Conservation (phyloP, 2,797 vertebrate genomes). For the Philypnodon macrostomus region DNA sequence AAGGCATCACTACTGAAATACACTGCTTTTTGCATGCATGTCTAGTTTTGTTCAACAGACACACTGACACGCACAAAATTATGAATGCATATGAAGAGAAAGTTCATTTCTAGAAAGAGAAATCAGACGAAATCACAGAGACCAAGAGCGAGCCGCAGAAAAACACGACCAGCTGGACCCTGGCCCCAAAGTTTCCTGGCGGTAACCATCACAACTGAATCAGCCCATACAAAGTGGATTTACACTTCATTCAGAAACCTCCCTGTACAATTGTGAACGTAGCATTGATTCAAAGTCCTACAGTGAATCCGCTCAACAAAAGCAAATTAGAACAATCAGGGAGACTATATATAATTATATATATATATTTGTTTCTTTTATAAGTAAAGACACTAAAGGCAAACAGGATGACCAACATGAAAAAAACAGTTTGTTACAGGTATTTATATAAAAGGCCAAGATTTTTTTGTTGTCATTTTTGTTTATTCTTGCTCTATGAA, state of each 20-base stretch:
- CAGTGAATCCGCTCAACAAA: constrained; percentile 66
- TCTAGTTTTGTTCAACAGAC: constrained; percentile 79
- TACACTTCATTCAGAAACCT: constrained; percentile 55
- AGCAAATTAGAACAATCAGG: constrained; percentile 70
- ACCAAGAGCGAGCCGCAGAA: constrained; percentile 44
- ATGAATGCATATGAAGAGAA: constrained; percentile 74
- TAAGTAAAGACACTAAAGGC: constrained; percentile 83
- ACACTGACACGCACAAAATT: constrained; percentile 76
- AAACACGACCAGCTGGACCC: constrained; percentile 35
- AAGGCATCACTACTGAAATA: constrained; percentile 80
- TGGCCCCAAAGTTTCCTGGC: constrained; percentile 32
- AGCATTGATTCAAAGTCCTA: constrained; percentile 65
- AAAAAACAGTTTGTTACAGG: constrained; percentile 81
- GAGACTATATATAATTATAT: constrained; percentile 73
- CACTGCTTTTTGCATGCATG: constrained; percentile 77
- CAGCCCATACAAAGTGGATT: constrained; percentile 50
- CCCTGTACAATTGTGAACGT: constrained; percentile 61
- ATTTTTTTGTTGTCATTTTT: constrained; percentile 50
- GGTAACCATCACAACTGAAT: constrained; percentile 49
- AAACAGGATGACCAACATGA: constrained; percentile 82
- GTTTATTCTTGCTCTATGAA: constrained; percentile 77
- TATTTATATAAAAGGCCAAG: constrained; percentile 83
- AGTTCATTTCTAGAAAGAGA: constrained; percentile 60
- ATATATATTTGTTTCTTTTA: constrained; percentile 76
- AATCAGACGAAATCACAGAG: constrained; percentile 52